These are phyloP conservation scores for Clusia tigrina DNA, from an alignment of 2,888 invertebrate species.

Conservation along the genomic window DNA sequence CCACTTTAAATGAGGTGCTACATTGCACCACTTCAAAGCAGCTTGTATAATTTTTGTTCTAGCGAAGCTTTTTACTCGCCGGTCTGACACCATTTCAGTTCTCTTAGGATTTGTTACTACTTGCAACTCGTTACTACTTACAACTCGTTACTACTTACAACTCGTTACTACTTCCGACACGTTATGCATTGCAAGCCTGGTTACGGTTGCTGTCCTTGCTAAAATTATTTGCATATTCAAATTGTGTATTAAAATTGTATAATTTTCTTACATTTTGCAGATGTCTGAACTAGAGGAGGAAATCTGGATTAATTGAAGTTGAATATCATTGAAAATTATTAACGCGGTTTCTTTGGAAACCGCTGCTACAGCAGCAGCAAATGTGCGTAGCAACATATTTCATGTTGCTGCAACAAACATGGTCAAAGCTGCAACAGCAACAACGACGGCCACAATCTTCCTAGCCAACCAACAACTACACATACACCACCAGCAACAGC, in stretches of 20 bases:
- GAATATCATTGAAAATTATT: neutral
- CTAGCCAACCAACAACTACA: constrained; percentile 41
- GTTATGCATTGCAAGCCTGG: too few relatives aligned
- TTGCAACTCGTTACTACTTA: too few relatives aligned
- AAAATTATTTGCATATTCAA: neutral
- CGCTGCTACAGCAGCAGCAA: constrained; percentile 21
- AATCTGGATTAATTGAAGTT: too few relatives aligned
- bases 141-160: too few relatives aligned
- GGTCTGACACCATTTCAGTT: too few relatives aligned
- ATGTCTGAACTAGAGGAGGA: too few relatives aligned
- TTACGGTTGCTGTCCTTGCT: neutral
- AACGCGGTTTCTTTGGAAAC: neutral
- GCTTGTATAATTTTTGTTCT: too few relatives aligned
- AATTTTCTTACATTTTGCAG: neutral
- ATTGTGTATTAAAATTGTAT: neutral
- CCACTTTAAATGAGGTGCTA: too few relatives aligned
- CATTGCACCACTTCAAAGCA: too few relatives aligned
- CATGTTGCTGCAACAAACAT: constrained; percentile 55
- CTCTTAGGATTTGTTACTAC: too few relatives aligned
- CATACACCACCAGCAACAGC: constrained; percentile 31
- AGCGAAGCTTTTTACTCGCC: too few relatives aligned
- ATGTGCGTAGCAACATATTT: constrained; percentile 39
- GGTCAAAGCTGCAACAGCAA: constrained; percentile 46
- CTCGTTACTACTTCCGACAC: too few relatives aligned
- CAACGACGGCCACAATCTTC: constrained; percentile 55